Base-by-base conservation (phyloP, 2,797 vertebrate genomes). In the Nannoperca obscura region DNA sequence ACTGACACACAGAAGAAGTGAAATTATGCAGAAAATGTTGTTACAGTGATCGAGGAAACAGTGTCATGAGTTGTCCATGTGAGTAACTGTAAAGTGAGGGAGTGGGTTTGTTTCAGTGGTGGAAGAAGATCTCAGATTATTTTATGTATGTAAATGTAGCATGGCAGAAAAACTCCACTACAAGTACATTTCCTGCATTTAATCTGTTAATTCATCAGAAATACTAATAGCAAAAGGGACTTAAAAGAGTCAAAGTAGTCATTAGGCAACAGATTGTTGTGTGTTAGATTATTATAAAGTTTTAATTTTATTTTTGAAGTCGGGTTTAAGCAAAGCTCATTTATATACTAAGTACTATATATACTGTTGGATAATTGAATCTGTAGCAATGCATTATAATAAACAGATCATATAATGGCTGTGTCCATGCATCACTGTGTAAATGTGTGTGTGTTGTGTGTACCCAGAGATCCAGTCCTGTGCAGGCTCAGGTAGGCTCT, bases 381-480 rank as follows among this genome's bases (percentile, higher is more conserved):
- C 14, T n/a, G n/a, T 19, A 44, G 30, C 2, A 55, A 12, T 63
- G 19, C 7, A 47, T 17, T 7, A 22, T 30, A 52, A 61, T 46
- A 44, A 24, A 69, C 1, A 1, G 24, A 38, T 4, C 0, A 67
- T 46, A 3, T 20, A 22, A n/a, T 27, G 14, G 17, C 8, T 63
- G 12, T 22, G n/a, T 66, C 47, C n/a, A 22, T 74, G 50, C 13
- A 30, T 70, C 9, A 13, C 4, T 59, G 30, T 50, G 40, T 46
- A 27, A 55, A 44, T 34, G n/a, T 64, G 59, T 52, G n/a, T 70
- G 32, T 67, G 61, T 67, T 61, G 74, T 79, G 69, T 91, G 88
- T 94, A 96, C 95, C 95, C 77, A 96, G 91, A 83, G 95, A 96
- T 94, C 95, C 94, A 82, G 94, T 95, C 88, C 95, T 94, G 91